Base-by-base conservation (phyloP, 2,113 vertebrate genomes). In the Pangasianodon gigas region DNA sequence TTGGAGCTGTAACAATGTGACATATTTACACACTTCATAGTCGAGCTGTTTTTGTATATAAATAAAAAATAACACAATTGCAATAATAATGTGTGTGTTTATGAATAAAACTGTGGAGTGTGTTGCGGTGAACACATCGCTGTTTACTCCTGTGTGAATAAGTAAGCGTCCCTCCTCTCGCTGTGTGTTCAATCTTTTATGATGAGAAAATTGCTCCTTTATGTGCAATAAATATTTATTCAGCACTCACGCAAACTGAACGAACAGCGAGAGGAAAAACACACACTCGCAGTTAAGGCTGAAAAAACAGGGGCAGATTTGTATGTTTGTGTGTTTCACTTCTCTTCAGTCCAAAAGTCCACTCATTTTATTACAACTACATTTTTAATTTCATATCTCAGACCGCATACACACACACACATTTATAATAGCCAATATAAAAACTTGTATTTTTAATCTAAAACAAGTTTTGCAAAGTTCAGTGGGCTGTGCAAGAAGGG, bases 191-290 rank as follows among this genome's bases (percentile, higher is more conserved):
- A 95, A 95, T 95, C 94, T 95, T 95, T 96, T 93, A 95, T 94
- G 94, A 93, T 90, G 90, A 91, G 91, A 94, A 95, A 95, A 95
- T 94, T 95, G 94, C 92, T 94, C 94, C 94, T 95, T 95, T 96
- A 95, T 95, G 94, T 93, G 94, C 94, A 93, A 96, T 95, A 95
- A 96, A 96, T 96, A 95, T 96, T 95, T 94, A 96, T 95, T 95
- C 89, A 93, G 89, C 80, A 65, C 92, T 95, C 93, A 93, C 94
- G 92, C 94, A 95, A 94, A 93, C 86, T 91, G 93, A 92, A 93
- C 90, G 91, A 85, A 91, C 41, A 37, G 74, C 86, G 75, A 93
- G 91, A 90, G 89, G 52, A 84, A 84, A 84, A 62, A 65, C 4
- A 84, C 46, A 67, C 71, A 75, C 32, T 29, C 60, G 0, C 13